Conservation (phyloP, 1,140 invertebrate species). For the Papilio glaucus region DNA sequence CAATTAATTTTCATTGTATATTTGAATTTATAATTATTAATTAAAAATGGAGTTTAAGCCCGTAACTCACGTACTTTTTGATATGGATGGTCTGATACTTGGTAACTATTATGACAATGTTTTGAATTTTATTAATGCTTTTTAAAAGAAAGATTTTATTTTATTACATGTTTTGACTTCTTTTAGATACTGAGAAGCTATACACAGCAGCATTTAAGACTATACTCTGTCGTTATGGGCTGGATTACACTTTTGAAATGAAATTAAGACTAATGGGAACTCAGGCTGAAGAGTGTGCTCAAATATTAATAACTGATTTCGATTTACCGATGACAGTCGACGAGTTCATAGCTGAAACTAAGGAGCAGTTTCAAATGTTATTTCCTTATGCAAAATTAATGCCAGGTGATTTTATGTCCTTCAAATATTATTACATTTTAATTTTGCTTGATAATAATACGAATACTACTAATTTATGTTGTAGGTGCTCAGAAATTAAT, state of each 20-base stretch:
- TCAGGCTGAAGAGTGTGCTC: constrained; percentile 85
- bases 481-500: constrained; percentile 88
- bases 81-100: constrained; percentile 80
- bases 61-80: constrained; percentile 78
- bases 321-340: constrained; percentile 88
- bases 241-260: constrained; percentile 90
- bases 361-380: constrained; percentile 82
- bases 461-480: constrained; percentile 47
- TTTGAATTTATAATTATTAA: not conserved
- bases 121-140: constrained; percentile 11
- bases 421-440: not conserved
- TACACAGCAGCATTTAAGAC: constrained; percentile 89
- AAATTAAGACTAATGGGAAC: constrained; percentile 91
- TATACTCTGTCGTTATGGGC: constrained; percentile 87
- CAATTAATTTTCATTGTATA: not conserved
- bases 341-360: constrained; percentile 84
- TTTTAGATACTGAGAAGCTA: constrained; percentile 90
- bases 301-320: constrained; percentile 85
- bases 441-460: not conserved
- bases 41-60: constrained; percentile 51
- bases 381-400: constrained; percentile 86
- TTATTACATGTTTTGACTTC: constrained; percentile 23
- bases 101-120: constrained; percentile 53
- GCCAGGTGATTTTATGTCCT: constrained; percentile 84
- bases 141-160: constrained; percentile 6